Conservation (phyloP, 1,140 invertebrate genomes). For the Brachionus paranguensis region DNA sequence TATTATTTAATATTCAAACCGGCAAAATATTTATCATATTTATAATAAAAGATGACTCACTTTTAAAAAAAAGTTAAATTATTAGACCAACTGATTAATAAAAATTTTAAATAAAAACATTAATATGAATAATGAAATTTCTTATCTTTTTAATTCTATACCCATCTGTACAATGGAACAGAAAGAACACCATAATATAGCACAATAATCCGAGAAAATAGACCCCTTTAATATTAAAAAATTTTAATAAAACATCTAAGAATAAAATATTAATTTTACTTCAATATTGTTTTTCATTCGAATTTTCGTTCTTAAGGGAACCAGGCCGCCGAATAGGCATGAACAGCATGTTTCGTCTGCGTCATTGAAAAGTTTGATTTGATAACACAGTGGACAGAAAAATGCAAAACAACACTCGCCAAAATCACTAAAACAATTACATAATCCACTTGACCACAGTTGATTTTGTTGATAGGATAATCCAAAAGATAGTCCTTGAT, state of each 20-base stretch:
- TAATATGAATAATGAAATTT: too few relatives aligned
- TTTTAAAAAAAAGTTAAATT: too few relatives aligned
- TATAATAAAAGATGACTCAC: too few relatives aligned
- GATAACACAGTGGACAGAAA: constrained; percentile 26
- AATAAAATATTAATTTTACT: not conserved
- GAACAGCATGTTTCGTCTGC: constrained; percentile 15
- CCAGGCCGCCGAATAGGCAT: not conserved
- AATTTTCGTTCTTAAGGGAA: constrained; percentile 23
- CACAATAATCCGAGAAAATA: not conserved
- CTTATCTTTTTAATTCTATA: not conserved
- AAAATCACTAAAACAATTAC: constrained; percentile 11
- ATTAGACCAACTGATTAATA: too few relatives aligned
- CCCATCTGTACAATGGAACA: constrained; percentile 22
- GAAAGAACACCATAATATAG: not conserved
- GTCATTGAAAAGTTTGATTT: constrained; percentile 14
- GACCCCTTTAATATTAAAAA: constrained; percentile 10
- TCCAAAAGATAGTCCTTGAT: not conserved
- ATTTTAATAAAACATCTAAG: not conserved
- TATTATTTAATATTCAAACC: too few relatives aligned
- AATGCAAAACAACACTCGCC: constrained; percentile 35
- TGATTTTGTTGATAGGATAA: not conserved
- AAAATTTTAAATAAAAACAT: too few relatives aligned
- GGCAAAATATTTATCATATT: too few relatives aligned
- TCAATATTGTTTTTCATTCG: not conserved
- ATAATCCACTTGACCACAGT: not conserved